Percentiles rank a stretch among this genome's conserved stretches.
Conservation (phyloP, 2,113 vertebrate species). For the Microcebus murinus region DNA sequence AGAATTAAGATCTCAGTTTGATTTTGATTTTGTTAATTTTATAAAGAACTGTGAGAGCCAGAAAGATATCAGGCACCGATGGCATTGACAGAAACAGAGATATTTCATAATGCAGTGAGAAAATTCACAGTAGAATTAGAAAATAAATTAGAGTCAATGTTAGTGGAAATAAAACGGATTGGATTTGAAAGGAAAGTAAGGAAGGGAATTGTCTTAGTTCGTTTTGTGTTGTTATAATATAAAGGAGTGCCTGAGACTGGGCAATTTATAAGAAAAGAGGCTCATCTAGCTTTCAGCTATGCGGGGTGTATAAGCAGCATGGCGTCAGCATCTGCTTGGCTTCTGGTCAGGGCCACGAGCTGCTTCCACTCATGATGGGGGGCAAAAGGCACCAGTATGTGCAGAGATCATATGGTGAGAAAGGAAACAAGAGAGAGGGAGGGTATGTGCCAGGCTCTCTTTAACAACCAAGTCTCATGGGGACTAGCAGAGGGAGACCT, state of each 20-base stretch:
- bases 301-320: neutral
- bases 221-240: neutral
- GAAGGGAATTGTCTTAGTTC: neutral
- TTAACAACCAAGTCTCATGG: neutral
- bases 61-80: neutral
- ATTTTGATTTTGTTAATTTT: conserved; percentile 31
- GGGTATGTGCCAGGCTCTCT: neutral
- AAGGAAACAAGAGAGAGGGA: neutral
- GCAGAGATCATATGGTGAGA: neutral
- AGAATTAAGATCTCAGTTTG: conserved; percentile 3
- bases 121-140: conserved; percentile 20
- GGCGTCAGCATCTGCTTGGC: neutral
- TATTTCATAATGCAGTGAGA: neutral
- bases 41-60: neutral
- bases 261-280: neutral
- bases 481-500: neutral
- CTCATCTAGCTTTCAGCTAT: neutral
- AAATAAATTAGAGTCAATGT: conserved; percentile 33
- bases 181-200: conserved; percentile 6
- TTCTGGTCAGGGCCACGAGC: neutral
- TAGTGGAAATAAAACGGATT: conserved; percentile 19
- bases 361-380: neutral
- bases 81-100: neutral
- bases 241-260: neutral
- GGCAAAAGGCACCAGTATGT: neutral